These are phyloP conservation scores for Chloroclysta siterata DNA, from an alignment of 2,888 invertebrate genomes.

Conservation along the genomic window DNA sequence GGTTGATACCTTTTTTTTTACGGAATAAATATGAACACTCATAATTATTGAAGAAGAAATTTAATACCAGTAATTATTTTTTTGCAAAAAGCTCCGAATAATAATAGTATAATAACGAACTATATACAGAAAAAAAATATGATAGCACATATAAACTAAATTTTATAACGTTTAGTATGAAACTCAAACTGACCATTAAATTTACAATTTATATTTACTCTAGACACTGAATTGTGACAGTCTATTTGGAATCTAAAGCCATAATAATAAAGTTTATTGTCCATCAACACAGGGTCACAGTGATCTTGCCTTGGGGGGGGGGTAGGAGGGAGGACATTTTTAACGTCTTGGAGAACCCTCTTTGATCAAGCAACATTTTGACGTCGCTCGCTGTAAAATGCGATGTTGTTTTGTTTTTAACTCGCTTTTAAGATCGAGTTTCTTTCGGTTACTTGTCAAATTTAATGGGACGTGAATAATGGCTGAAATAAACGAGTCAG, in stretches of 20 bases:
- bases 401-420: conserved; percentile 41
- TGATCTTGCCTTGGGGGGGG: conserved; percentile 16
- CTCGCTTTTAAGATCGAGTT: conserved; percentile 15
- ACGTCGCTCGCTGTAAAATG: conserved; percentile 55
- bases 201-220: background rate
- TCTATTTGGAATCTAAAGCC: background rate
- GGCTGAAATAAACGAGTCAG: background rate
- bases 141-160: too few species aligned
- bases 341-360: conserved; percentile 73
- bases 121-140: too few species aligned
- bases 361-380: conserved; percentile 78
- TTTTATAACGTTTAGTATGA: too few species aligned
- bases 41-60: too few species aligned
- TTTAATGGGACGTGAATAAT: conserved; percentile 1
- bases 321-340: conserved; percentile 66
- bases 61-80: too few species aligned
- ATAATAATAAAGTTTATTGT: conserved; percentile 8
- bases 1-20: too few species aligned
- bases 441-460: conserved; percentile 10
- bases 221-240: background rate
- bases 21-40: too few species aligned
- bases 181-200: background rate
- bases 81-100: too few species aligned
- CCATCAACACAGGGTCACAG: background rate
- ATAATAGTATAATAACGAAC: too few species aligned